Evolutionary conservation across 2,888 invertebrate genomes (phyloP), one percentile per base, ranked within the genome.

Genomic region (Eugnorisma glareosa): DNA sequence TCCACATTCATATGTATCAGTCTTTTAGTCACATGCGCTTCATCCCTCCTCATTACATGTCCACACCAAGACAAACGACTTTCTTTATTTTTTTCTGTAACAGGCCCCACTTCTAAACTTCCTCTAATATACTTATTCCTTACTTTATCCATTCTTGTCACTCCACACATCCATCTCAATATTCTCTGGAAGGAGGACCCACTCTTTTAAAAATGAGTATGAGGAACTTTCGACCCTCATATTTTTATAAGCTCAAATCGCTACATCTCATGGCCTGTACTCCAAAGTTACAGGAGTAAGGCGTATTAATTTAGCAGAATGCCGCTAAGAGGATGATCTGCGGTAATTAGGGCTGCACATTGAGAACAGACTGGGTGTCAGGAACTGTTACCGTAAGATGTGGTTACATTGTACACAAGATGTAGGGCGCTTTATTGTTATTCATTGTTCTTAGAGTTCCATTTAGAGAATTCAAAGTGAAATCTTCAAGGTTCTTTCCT

Each of bases 271-370:
- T 87, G 24, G 8, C 7, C 71, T 84, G 43, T 7, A 67, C 77
- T 82, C 74, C 73, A 81, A 67, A 67, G 70, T 67, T 82, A 85
- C 82, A 89, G 82, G 85, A 90, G 90, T 87, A 89, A 87, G 88
- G 89, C 90, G 89, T 92, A 93, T 93, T 93, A 93, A 93, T 93
- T 92, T 91, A 89, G 89, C 86, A 89, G 90, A 89, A 91, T 91
- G 91, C 91, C 90, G 89, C 90, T 93, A 91, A 93, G 92, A 92
- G 91, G 93, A 93, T 93, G 92, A 94, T 93, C 93, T 92, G 92
- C 83, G 91, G 93, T 93, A 93, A 93, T 94, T 93, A 93, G 90
- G 87, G 87, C 85, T 90, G 92, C 92, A 93, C 93, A 93, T 93
- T 91, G 90, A 84, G 88, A 91, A 89, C 93, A 92, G 92, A 88